Evolutionary conservation across 2,113 vertebrate species (phyloP), one percentile per base, ranked within the genome.

Genomic region (Reinhardtius hippoglossoides): DNA sequence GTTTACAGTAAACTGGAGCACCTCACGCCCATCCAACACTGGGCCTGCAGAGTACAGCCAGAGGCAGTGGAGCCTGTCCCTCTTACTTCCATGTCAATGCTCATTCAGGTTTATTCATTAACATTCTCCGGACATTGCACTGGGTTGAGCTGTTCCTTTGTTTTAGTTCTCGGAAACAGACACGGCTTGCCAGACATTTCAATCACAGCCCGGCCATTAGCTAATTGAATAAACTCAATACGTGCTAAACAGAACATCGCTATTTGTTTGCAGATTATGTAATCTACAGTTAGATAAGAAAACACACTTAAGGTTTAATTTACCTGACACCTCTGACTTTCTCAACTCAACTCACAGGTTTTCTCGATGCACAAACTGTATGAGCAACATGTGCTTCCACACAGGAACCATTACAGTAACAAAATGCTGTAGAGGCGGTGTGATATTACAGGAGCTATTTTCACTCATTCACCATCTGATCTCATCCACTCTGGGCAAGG

Each of bases 381-480:
- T 57, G 42, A 76, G 67, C 40, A 20, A 26, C 67, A 46, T 61
- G 27, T 70, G 68, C 42, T 70, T 21, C 8, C 58, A 42, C 7
- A 81, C 77, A 85, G 76, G 76, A 84, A 65, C 35, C 54, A 20
- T 66, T 86, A 87, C 84, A 88, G 87, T 85, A 81, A 66, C 73
- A 68, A 71, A 87, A 67, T 37, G 58, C 82, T 71, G 67, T 52
- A 72, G 24, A 80, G 71, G 63, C 44, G 66, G 88, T 82, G 62
- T 90, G 76, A 78, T 40, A 68, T 93, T 91, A 91, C 91, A 82
- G 48, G 42, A 71, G 76, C 91, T 91, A 93, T 94, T 93, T 94
- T 89, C 84, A 92, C 79, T 80, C 68, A 52, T 56, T 57, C 54
- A 85, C 59, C 87, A 90, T 83, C 61, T 80, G 84, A 93, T 85